Percentiles rank a stretch among this genome's conserved stretches.
These are phyloP conservation scores for Muraenolepis orangiensis DNA, from an alignment of 2,797 vertebrate species.

Conservation along the genomic window DNA sequence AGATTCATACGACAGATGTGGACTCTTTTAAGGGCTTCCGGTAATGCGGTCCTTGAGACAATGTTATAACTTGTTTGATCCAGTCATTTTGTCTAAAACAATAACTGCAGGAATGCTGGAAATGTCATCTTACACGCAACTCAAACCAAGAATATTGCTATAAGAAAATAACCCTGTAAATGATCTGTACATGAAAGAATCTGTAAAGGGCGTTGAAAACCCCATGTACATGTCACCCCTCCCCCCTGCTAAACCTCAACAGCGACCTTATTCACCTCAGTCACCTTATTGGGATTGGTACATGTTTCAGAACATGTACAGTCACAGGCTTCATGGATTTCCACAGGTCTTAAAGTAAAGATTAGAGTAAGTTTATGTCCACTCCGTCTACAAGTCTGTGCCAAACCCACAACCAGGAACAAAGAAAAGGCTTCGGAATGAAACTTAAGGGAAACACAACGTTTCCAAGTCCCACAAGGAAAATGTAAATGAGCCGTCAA, in stretches of 20 bases:
- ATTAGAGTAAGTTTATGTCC: slow-evolving; percentile 16
- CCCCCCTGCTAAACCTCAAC: neutral
- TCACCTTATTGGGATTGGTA: neutral
- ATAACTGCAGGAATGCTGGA: slow-evolving; percentile 25
- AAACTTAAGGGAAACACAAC: slow-evolving; percentile 42
- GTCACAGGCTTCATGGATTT: neutral
- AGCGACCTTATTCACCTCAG: too few relatives aligned
- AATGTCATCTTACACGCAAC: slow-evolving; percentile 14
- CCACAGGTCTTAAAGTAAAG: neutral
- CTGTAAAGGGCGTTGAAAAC: neutral
- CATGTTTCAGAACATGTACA: neutral
- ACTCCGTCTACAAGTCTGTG: slow-evolving; percentile 54
- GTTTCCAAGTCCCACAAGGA: slow-evolving; percentile 32
- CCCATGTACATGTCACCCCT: neutral
- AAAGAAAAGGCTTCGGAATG: slow-evolving; percentile 29
- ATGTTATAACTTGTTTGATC: slow-evolving; percentile 38
- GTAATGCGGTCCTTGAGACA: slow-evolving; percentile 8
- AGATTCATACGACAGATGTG: neutral
- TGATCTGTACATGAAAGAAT: neutral
- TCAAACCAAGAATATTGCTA: slow-evolving; percentile 7
- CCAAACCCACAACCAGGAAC: slow-evolving; percentile 53
- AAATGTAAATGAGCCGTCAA: slow-evolving; percentile 27
- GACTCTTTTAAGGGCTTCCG: neutral
- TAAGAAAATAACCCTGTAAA: neutral
- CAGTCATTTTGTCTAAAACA: slow-evolving; percentile 23